phyloP scores from a whole-genome alignment of 35 echinoderm and acorn worm genomes.

The Ophiothrix spiculata region DNA sequence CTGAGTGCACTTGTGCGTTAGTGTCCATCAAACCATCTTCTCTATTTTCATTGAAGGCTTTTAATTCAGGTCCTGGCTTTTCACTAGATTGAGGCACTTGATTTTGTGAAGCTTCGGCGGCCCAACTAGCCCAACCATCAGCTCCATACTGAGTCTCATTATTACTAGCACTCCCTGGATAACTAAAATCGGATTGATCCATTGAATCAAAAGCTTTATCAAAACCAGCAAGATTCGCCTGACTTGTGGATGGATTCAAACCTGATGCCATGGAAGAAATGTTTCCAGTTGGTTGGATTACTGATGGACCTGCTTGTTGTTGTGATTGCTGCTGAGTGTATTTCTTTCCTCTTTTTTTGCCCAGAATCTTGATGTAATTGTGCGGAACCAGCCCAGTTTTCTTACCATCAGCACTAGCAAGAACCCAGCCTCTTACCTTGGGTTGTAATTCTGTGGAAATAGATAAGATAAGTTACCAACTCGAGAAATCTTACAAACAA shows the following conservation, averaged over 20 bases:
- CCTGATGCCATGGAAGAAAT: neutral
- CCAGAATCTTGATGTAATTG: conserved; percentile 94
- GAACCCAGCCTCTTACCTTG: conserved; percentile 84
- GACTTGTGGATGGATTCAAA: neutral
- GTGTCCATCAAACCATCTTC: no score
- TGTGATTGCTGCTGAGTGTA: conserved; percentile 2
- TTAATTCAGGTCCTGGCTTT: no score
- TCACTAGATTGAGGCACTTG: no score
- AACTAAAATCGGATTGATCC: neutral
- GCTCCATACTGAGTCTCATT: no score
- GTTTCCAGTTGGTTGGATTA: neutral
- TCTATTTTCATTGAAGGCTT: no score
- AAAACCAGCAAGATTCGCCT: conserved; percentile 29
- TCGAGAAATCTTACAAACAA: no score
- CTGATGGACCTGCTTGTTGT: neutral
- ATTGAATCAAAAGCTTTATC: neutral
- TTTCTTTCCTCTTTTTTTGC: conserved; percentile 67
- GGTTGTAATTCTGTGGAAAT: conserved; percentile 81
- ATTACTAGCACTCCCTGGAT: neutral
- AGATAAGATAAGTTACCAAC: no score
- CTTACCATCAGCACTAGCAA: conserved; percentile 77
- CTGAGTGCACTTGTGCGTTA: no score
- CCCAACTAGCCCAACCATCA: neutral
- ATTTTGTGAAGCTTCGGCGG: neutral
- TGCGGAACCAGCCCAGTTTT: conserved; percentile 79